Evolutionary conservation across 2,888 invertebrate genomes (phyloP), one percentile per base, ranked within the genome.

Genomic region (Ephialtes manifestator): DNA sequence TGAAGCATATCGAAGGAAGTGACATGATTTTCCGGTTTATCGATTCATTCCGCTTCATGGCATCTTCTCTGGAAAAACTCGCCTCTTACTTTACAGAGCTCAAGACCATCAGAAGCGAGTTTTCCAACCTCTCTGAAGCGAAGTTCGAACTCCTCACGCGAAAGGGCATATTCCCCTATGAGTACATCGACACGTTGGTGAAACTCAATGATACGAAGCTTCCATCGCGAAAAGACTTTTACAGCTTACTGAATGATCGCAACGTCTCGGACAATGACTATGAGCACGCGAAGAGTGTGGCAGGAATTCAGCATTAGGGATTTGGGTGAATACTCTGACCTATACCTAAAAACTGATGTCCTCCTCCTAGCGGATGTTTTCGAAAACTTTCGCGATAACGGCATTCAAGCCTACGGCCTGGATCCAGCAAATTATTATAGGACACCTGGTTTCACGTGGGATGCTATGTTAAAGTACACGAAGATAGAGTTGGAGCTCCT

Each of bases 341-440:
- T n/a, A n/a, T n/a, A n/a, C n/a, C n/a, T n/a, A n/a, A n/a, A n/a
- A n/a, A n/a, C n/a, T n/a, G n/a, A n/a, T 93, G 2, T 94, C 0
- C 76, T 93, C 15, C 81, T 94, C 4, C 78, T 93, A 39, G 89
- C 90, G 3, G 93, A 94, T 72, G 86, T 93, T 5, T 93, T 93
- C 84, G 93, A 94, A 86, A 90, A 93, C 80, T 94, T 93, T 86
- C 63, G 93, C 5, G n/a, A 83, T 4, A 87, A 81, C 0, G 90
- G 90, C 71, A 46, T 90, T 4, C 15, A 81, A 35, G 88, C 88
- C 4, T 93, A 94, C 76, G 78, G 81, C 0, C 76, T 93, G 4
- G 93, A 93, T 87, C 90, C 92, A 4, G 77, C 85, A 1, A 77
- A 85, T 20, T 87, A 87, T 46, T 86, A 77, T 58, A 87, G n/a